These are phyloP conservation scores for Orthonychiurus folsomi DNA, from an alignment of 2,888 invertebrate genomes.

Conservation along the genomic window DNA sequence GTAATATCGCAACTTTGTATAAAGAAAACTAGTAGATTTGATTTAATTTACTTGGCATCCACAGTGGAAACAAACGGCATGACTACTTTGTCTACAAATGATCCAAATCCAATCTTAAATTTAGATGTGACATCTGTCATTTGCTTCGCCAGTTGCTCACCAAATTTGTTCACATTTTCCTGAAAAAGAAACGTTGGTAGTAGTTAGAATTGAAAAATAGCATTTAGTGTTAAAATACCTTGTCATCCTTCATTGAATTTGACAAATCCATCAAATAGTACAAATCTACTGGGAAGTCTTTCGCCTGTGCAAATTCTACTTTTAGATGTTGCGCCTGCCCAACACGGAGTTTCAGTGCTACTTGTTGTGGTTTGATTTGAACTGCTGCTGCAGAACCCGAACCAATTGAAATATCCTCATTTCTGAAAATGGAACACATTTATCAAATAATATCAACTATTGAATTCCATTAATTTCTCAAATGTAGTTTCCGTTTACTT, in stretches of 20 bases:
- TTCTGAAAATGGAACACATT: not conserved
- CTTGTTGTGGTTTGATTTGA: constrained; percentile 11
- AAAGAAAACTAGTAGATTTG: no score
- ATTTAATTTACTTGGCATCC: not conserved
- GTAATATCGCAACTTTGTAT: no score
- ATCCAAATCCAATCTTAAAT: constrained; percentile 47
- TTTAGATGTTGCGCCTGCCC: constrained; percentile 22
- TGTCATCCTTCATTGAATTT: constrained; percentile 24
- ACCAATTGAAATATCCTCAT: not conserved
- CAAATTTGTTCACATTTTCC: constrained; percentile 45
- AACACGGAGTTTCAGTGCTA: constrained; percentile 17
- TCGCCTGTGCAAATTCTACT: constrained; percentile 18
- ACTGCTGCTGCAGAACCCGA: not conserved
- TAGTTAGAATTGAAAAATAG: not conserved
- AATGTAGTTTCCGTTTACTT: not conserved
- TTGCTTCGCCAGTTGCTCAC: constrained; percentile 38
- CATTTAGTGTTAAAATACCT: no score
- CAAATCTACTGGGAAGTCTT: constrained; percentile 27
- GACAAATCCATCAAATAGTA: constrained; percentile 34
- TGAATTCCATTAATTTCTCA: not conserved
- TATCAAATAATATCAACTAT: not conserved
- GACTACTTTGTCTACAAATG: constrained; percentile 48
- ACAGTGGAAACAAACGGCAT: constrained; percentile 47
- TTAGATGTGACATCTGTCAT: constrained; percentile 47
- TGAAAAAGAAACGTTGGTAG: not conserved